A percentile compares a stretch with the other conserved stretches of the same genome.
Evolutionary conservation across 2,797 vertebrate genomes (phyloP).

Genomic region (Phyllotis vaccarum): DNA sequence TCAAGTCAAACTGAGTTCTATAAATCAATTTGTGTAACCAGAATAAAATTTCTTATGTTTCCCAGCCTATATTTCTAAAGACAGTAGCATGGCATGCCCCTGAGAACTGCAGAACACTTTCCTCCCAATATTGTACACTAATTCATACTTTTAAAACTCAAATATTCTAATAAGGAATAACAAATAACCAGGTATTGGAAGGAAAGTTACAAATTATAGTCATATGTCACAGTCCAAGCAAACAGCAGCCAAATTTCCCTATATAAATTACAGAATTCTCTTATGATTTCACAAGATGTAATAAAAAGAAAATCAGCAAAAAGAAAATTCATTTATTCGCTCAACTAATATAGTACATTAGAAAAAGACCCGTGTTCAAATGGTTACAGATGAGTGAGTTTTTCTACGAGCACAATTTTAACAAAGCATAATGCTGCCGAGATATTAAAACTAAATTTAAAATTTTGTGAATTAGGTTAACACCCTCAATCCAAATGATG

Average conservation of each 20-base stretch:
- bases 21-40: constrained; percentile 65
- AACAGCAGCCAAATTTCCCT: constrained; percentile 77
- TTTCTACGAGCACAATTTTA: constrained; percentile 79
- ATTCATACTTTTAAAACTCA: constrained; percentile 79
- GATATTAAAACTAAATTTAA: constrained; percentile 80
- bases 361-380: constrained; percentile 78
- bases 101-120: constrained; percentile 66
- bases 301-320: constrained; percentile 82
- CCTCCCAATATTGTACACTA: constrained; percentile 48
- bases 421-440: constrained; percentile 77
- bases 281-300: constrained; percentile 76
- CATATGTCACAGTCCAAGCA: constrained; percentile 76
- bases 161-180: constrained; percentile 79
- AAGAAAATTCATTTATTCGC: constrained; percentile 80
- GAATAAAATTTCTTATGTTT: constrained; percentile 62
- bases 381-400: constrained; percentile 81
- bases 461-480: constrained; percentile 76
- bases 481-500: constrained; percentile 70
- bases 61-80: constrained; percentile 71
- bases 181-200: constrained; percentile 76
- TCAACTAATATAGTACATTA: constrained; percentile 76
- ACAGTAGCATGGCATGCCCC: constrained; percentile 29
- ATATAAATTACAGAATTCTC: constrained; percentile 80
- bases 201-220: constrained; percentile 81
- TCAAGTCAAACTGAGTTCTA: constrained; percentile 18